Percentiles rank a stretch among this genome's conserved stretches.
Conservation (phyloP, 2,113 vertebrate genomes). For the Pseudorasbora parva region DNA sequence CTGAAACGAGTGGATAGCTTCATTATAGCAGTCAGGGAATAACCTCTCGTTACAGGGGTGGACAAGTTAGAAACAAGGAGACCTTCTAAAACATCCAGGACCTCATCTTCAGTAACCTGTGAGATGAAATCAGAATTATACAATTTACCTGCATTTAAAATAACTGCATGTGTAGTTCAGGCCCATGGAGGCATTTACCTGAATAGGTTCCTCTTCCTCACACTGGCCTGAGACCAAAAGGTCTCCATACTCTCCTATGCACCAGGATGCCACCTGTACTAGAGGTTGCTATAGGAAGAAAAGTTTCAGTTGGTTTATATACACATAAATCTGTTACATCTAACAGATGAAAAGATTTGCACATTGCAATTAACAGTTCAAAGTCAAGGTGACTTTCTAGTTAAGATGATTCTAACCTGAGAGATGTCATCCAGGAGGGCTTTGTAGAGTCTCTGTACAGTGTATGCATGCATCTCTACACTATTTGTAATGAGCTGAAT, state of each 20-base stretch:
- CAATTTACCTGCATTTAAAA: neutral
- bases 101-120: constrained; percentile 97
- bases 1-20: constrained; percentile 97
- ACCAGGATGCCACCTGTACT: constrained; percentile 98
- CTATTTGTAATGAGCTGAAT: constrained; percentile 99
- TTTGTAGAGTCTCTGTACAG: constrained; percentile 98
- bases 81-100: constrained; percentile 97
- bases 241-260: constrained; percentile 98
- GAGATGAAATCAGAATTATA: neutral
- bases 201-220: constrained; percentile 97
- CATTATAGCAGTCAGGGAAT: constrained; percentile 97
- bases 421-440: constrained; percentile 97
- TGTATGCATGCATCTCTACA: constrained; percentile 97
- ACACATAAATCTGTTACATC: neutral
- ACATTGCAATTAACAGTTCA: neutral
- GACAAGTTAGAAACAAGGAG: constrained; percentile 96
- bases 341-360: neutral
- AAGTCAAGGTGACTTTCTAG: neutral
- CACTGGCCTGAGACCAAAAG: constrained; percentile 95
- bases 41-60: constrained; percentile 93
- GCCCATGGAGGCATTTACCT: constrained; percentile 76
- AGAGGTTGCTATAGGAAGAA: constrained; percentile 87
- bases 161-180: neutral
- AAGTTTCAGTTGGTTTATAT: neutral
- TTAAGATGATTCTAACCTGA: constrained; percentile 78